Evolutionary conservation across 2,888 invertebrate genomes (phyloP).

Genomic region (Ochlodes sylvanus): DNA sequence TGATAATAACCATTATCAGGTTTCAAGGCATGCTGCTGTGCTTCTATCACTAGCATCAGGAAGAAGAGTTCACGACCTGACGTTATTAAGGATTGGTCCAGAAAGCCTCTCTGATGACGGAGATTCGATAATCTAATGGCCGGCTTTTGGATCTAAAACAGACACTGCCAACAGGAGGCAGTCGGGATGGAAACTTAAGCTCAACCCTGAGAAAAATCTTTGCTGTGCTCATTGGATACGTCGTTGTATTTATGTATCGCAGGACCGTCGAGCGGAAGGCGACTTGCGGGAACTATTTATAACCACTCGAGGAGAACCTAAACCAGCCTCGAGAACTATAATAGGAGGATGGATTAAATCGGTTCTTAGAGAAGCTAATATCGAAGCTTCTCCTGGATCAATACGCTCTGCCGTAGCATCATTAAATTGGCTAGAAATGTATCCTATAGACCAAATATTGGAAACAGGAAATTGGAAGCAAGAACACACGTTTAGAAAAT

Average conservation of each 20-base stretch:
- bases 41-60: slow-evolving; percentile 24
- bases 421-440: slow-evolving; percentile 38
- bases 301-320: slow-evolving; percentile 15
- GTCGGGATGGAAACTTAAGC: slow-evolving; percentile 32
- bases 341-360: slow-evolving; percentile 34
- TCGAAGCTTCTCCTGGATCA: slow-evolving; percentile 30
- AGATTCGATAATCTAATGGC: slow-evolving; percentile 22
- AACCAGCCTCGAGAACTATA: slow-evolving; percentile 28
- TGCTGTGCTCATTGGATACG: slow-evolving; percentile 22
- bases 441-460: slow-evolving; percentile 37
- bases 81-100: slow-evolving; percentile 16
- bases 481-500: slow-evolving; percentile 45
- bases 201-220: slow-evolving; percentile 23
- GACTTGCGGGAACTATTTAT: slow-evolving; percentile 21
- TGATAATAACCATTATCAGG: slow-evolving; percentile 18
- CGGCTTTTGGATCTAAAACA: slow-evolving; percentile 11
- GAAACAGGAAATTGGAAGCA: slow-evolving; percentile 36
- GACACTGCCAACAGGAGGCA: slow-evolving; percentile 12
- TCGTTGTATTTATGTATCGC: background rate
- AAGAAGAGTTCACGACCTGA: slow-evolving; percentile 32
- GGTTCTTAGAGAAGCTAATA: slow-evolving; percentile 23
- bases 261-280: background rate
- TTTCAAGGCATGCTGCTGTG: slow-evolving; percentile 19
- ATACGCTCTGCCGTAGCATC: slow-evolving; percentile 38
- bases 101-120: slow-evolving; percentile 3